phyloP scores from a whole-genome alignment of 1,140 invertebrate species.

The Charaxes varanes region DNA sequence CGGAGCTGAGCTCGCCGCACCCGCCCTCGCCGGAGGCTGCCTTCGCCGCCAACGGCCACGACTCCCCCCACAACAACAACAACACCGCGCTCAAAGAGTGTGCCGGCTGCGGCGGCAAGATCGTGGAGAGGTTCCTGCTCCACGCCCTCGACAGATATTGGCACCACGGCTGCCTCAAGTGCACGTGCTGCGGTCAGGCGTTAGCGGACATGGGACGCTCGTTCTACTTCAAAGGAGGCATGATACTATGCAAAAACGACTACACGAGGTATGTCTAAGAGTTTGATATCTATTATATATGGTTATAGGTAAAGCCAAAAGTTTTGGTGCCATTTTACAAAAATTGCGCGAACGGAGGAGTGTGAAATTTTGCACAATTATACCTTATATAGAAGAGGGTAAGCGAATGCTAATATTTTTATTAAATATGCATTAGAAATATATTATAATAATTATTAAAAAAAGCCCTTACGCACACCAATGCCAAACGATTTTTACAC shows the following conservation, averaged over 20 bases:
- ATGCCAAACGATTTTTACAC: too few species aligned
- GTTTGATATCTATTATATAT: too few species aligned
- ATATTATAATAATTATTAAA: too few species aligned
- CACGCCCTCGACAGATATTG: constrained; percentile 94
- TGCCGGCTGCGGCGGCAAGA: constrained; percentile 83
- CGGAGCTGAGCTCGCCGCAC: constrained; percentile 80
- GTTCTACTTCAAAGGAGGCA: constrained; percentile 92
- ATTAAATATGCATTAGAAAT: too few species aligned
- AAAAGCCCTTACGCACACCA: too few species aligned
- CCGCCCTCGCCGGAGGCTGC: constrained; percentile 78
- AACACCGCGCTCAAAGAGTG: constrained; percentile 79
- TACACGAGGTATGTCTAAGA: constrained; percentile 90
- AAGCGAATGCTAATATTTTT: too few species aligned
- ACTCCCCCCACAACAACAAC: constrained; percentile 75
- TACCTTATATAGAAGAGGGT: too few species aligned
- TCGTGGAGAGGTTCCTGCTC: constrained; percentile 90
- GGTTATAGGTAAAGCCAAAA: too few species aligned
- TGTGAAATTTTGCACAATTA: too few species aligned
- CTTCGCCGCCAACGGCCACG: constrained; percentile 66
- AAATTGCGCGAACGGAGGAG: too few species aligned
- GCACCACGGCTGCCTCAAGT: constrained; percentile 95
- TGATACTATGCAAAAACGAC: constrained; percentile 95
- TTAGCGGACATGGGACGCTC: constrained; percentile 91
- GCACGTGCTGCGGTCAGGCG: constrained; percentile 88
- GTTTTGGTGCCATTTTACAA: too few species aligned